Base-by-base conservation (phyloP, 2,113 vertebrate genomes). In the Mastomys natalensis region DNA sequence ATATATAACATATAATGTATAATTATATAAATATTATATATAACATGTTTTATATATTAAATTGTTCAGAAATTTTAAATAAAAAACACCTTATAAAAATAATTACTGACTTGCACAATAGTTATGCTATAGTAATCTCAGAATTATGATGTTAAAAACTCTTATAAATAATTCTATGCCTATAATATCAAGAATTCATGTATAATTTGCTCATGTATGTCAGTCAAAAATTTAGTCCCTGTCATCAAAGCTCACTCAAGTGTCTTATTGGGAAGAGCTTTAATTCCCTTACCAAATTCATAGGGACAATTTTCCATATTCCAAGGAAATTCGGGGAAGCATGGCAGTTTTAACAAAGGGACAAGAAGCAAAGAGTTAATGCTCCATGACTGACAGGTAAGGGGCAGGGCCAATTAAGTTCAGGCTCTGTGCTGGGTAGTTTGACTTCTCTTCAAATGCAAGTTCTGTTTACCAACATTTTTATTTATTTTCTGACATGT, bases 41-140 rank as follows among this genome's bases (percentile, higher is more conserved):
- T 43, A 31, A 66, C 29, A 66, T 66, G 31, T 31, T 66, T 53
- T 51, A 19, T 66, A 94, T 73, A 84, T 9, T 43, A 45, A 92
- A 82, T 11, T 89, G 4, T 85, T 53, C 19, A 91, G 60, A 89
- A 86, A 72, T 60, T 84, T 92, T 94, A 87, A 90, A 68, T 53
- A 58, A 85, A 86, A 2, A 2, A 90, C 10, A 2, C 6, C 3
- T 43, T 26, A 26, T 89, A 70, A 87, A 92, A 76, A 2, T 72
- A 8, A 31, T 37, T 4, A 29, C 21, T 93, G 48, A 53, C 17
- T 72, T 92, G 4, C 10, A 64, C 17, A 64, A 5, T 31, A 82
- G 7, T 40, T 40, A 72, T 66, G 11, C 12, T 84, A 53, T 0
- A 81, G 2, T 53, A 89, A 74, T 86, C 45, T 81, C 64, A 64